Evolutionary conservation across 2,113 vertebrate species (phyloP).

Genomic region (Gopherus evgoodei): DNA sequence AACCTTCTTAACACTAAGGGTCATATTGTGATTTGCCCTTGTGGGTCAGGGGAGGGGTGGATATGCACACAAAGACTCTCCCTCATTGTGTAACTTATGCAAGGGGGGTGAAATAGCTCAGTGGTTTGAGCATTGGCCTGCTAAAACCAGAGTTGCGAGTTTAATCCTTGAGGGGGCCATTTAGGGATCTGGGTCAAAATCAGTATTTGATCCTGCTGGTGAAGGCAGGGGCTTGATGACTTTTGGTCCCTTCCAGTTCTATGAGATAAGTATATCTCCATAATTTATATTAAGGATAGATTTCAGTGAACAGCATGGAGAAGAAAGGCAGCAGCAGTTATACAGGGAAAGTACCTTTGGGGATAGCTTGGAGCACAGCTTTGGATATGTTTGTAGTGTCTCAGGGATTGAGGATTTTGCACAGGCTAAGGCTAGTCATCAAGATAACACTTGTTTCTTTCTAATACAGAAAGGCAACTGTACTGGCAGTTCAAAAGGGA

Average conservation of each 20-base stretch:
- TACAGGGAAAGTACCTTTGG: background rate
- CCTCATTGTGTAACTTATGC: background rate
- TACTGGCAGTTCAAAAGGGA: constrained; percentile 26
- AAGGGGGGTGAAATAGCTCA: background rate
- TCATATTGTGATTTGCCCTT: background rate
- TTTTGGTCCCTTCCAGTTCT: no score
- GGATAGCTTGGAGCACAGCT: background rate
- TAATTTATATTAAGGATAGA: background rate
- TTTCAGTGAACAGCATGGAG: background rate
- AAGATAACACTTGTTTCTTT: constrained; percentile 26
- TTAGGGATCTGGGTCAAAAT: no score
- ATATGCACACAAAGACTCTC: background rate
- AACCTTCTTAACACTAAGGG: background rate
- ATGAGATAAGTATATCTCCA: no score
- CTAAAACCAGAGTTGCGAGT: no score
- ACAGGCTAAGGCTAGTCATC: constrained; percentile 12
- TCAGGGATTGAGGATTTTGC: background rate
- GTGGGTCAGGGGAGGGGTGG: background rate
- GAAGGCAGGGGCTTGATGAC: no score
- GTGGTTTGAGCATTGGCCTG: no score
- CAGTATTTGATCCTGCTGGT: no score
- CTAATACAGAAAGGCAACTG: background rate
- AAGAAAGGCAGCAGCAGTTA: background rate
- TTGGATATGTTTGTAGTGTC: background rate
- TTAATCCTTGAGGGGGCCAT: no score